Evolutionary conservation across 2,888 invertebrate species (phyloP).

Genomic region (Eurois occulta): DNA sequence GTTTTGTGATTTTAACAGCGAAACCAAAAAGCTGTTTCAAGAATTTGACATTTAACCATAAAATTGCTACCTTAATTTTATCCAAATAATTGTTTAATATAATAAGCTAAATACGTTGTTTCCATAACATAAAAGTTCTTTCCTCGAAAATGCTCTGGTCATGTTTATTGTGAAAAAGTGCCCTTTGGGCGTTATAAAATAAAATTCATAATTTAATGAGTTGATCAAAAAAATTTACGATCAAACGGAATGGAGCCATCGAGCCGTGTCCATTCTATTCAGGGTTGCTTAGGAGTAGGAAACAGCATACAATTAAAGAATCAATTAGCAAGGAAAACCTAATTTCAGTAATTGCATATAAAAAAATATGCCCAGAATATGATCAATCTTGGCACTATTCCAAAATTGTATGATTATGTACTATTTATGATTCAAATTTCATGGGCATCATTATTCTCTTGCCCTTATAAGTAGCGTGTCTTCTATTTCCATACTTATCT

Average conservation of each 20-base stretch:
- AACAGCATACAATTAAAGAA: too few relatives aligned
- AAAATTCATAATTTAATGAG: constrained; percentile 39
- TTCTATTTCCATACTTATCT: background rate
- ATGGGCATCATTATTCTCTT: background rate
- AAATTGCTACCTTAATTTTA: background rate
- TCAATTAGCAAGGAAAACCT: too few relatives aligned
- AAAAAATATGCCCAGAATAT: background rate
- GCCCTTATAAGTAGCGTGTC: background rate
- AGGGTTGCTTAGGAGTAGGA: too few relatives aligned
- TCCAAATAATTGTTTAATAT: too few relatives aligned
- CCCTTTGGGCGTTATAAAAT: constrained; percentile 16
- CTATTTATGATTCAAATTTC: too few relatives aligned
- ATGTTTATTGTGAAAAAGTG: constrained; percentile 8
- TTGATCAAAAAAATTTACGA: constrained; percentile 61
- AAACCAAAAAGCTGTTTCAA: background rate
- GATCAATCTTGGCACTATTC: background rate
- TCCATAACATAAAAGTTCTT: background rate
- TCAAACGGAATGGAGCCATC: constrained; percentile 63
- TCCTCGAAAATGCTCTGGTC: background rate
- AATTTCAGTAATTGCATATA: too few relatives aligned
- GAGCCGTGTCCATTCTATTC: constrained; percentile 43
- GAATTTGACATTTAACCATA: background rate
- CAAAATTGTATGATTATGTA: constrained; percentile 4
- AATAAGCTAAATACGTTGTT: background rate
- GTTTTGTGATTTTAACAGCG: background rate